Evolutionary conservation across 2,113 vertebrate genomes (phyloP).

Genomic region (Ailurus styani): DNA sequence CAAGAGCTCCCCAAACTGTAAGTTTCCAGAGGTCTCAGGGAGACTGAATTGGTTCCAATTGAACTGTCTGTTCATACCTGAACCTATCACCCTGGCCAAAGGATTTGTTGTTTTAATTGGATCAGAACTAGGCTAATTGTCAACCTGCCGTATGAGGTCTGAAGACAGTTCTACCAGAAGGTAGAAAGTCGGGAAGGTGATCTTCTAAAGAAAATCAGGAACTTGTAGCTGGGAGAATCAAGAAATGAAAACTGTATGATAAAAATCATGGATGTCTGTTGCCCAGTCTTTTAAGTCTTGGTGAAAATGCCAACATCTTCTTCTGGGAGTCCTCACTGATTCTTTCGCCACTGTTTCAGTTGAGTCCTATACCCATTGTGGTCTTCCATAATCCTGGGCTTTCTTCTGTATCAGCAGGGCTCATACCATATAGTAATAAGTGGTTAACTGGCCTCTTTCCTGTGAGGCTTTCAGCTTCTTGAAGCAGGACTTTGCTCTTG

Average conservation of each 20-base stretch:
- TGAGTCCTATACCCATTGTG: background rate
- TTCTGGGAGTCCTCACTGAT: background rate
- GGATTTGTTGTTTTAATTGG: background rate
- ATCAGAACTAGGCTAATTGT: background rate
- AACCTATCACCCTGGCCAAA: background rate
- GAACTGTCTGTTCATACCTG: background rate
- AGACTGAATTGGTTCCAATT: background rate
- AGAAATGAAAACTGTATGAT: background rate
- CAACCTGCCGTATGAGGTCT: background rate
- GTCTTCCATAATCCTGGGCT: background rate
- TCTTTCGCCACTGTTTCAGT: background rate
- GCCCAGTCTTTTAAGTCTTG: background rate
- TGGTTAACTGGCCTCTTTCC: background rate
- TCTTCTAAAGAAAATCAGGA: background rate
- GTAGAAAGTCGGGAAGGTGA: background rate
- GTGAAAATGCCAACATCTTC: background rate
- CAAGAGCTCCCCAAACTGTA: background rate
- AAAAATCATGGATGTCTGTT: background rate
- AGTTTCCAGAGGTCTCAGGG: background rate
- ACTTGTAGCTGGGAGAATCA: background rate
- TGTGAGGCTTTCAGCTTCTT: background rate
- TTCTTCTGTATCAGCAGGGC: background rate
- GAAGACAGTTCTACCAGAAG: background rate
- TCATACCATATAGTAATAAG: background rate
- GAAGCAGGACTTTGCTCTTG: background rate